These are phyloP conservation scores for Caretta caretta DNA, from an alignment of 2,113 vertebrate genomes.

Conservation along the genomic window DNA sequence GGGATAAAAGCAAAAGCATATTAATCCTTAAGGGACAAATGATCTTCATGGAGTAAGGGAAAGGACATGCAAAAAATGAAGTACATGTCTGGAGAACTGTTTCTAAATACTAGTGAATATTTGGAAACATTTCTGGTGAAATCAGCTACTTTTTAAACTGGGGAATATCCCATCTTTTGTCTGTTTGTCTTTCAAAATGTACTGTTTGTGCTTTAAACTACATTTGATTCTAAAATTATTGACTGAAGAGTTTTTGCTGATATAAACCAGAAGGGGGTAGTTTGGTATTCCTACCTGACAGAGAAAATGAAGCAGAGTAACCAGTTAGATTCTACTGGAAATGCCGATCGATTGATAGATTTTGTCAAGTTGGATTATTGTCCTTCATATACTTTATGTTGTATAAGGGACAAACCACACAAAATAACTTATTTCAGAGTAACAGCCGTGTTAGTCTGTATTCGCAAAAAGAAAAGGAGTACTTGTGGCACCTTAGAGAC, in stretches of 20 bases:
- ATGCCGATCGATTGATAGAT: neutral
- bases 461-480: too few species aligned
- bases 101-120: neutral
- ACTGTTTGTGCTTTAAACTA: neutral
- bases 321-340: neutral
- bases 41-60: fast-evolving
- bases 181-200: neutral
- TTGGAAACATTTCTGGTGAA: neutral
- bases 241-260: neutral
- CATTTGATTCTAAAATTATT: neutral
- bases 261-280: fast-evolving
- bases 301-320: neutral
- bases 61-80: neutral
- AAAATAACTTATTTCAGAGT: neutral
- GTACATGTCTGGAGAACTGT: neutral
- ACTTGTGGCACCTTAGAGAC: too few species aligned
- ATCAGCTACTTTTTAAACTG: neutral
- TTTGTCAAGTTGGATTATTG: neutral
- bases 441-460: too few species aligned
- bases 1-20: neutral
- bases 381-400: fast-evolving
- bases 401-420: fast-evolving
- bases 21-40: fast-evolving
- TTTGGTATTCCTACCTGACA: neutral
- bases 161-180: neutral